A percentile compares a stretch with the other conserved stretches of the same genome.
These are phyloP conservation scores for Bhutanitis thaidina DNA, from an alignment of 2,888 invertebrate species.

Conservation along the genomic window DNA sequence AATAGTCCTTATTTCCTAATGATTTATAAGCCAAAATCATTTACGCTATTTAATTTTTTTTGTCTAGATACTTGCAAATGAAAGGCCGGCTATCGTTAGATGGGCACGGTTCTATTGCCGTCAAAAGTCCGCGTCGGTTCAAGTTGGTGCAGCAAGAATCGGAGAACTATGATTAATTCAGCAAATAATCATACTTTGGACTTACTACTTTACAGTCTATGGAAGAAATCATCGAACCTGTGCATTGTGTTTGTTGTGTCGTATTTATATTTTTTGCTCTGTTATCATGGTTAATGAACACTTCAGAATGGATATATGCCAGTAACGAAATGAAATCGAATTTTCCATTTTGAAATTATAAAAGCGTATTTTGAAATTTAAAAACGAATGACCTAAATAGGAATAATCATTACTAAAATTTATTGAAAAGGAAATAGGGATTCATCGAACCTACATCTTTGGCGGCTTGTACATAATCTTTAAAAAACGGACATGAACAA, in stretches of 20 bases:
- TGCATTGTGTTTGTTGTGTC: conserved; percentile 1
- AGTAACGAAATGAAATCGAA: too few relatives aligned
- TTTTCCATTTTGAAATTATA: too few relatives aligned
- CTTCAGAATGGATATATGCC: too few relatives aligned
- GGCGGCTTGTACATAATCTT: too few relatives aligned
- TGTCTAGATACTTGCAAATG: conserved; percentile 83
- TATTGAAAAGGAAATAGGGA: too few relatives aligned
- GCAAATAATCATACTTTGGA: conserved; percentile 1
- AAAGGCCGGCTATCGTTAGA: conserved; percentile 86
- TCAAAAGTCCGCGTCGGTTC: conserved; percentile 92
- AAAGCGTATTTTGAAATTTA: too few relatives aligned
- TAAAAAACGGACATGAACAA: too few relatives aligned
- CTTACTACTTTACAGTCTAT: conserved; percentile 11
- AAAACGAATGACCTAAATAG: too few relatives aligned
- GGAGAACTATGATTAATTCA: conserved; percentile 89
- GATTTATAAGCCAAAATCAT: too few relatives aligned
- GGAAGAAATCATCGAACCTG: conserved; percentile 3
- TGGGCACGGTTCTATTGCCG: conserved; percentile 88
- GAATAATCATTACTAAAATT: too few relatives aligned
- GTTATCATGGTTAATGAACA: not conserved
- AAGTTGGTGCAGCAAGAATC: conserved; percentile 95
- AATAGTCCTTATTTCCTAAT: too few relatives aligned
- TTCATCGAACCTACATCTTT: too few relatives aligned
- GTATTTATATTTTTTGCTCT: not conserved
- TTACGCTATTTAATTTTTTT: not conserved